Percentiles rank a stretch among this genome's conserved stretches.
Conservation (phyloP, 2,888 invertebrate genomes). For the Empis stercorea region DNA sequence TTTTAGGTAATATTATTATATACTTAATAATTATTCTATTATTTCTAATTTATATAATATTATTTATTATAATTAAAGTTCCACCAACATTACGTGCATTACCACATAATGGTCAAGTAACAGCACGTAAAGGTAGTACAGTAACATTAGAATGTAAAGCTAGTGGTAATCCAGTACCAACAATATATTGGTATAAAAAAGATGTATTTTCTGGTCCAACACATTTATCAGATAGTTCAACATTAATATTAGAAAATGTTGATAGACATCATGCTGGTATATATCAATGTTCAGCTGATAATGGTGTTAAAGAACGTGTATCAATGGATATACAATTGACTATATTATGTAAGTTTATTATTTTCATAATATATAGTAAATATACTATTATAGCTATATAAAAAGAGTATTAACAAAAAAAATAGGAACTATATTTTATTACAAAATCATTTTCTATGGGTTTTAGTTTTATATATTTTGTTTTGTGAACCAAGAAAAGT, state of each 20-base stretch:
- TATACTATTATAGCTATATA: background rate
- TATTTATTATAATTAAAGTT: constrained; percentile 33
- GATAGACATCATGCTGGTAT: constrained; percentile 41
- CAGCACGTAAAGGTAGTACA: constrained; percentile 52
- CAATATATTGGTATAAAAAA: constrained; percentile 56
- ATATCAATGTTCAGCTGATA: constrained; percentile 41
- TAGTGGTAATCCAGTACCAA: constrained; percentile 58
- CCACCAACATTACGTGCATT: constrained; percentile 54
- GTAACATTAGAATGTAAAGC: constrained; percentile 58
- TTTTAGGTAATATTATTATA: constrained; percentile 43
- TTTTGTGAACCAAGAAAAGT: background rate
- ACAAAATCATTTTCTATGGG: background rate
- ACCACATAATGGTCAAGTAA: constrained; percentile 52
- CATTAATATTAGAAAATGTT: constrained; percentile 39
- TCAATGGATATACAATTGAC: constrained; percentile 41
- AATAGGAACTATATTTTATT: background rate
- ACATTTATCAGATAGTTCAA: constrained; percentile 38
- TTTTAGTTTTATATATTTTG: background rate
- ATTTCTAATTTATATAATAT: background rate
- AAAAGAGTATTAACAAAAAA: no score
- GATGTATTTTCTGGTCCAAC: constrained; percentile 34
- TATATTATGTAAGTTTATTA: constrained; percentile 39
- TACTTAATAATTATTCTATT: no score
- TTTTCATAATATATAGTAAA: constrained; percentile 13
- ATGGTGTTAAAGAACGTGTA: constrained; percentile 41